Conservation (phyloP, 2,888 invertebrate genomes). For the Drosophila pseudotalamancana region DNA sequence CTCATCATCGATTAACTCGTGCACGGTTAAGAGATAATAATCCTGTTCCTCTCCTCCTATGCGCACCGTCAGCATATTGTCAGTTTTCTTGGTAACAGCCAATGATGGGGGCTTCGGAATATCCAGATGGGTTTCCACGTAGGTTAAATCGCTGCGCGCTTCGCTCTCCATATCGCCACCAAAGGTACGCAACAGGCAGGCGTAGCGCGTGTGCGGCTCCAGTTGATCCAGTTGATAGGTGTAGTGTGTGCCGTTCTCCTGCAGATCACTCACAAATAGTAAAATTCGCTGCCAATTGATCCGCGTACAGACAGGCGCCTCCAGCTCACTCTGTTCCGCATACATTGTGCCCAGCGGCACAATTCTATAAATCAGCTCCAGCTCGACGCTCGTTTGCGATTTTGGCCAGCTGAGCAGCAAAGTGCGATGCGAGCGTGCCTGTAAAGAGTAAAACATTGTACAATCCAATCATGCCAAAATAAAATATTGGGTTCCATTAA, state of each 20-base stretch:
- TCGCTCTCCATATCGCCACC: conserved; percentile 83
- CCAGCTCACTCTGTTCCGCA: conserved; percentile 70
- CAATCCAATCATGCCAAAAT: too few species aligned
- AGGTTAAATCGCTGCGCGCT: conserved; percentile 84
- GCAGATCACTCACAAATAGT: conserved; percentile 65
- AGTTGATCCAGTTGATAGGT: conserved; percentile 84
- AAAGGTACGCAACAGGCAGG: conserved; percentile 89
- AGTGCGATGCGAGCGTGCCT: conserved; percentile 68
- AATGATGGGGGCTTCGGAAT: conserved; percentile 84
- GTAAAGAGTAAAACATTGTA: not conserved
- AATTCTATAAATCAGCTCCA: conserved; percentile 76
- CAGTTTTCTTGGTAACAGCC: conserved; percentile 73
- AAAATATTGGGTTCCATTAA: too few species aligned
- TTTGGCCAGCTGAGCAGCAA: conserved; percentile 74
- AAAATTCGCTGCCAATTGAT: conserved; percentile 78
- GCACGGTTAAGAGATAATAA: conserved; percentile 82
- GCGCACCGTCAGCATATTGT: conserved; percentile 84
- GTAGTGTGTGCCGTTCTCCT: conserved; percentile 61
- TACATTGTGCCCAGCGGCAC: conserved; percentile 36
- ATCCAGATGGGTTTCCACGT: conserved; percentile 86
- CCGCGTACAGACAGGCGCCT: conserved; percentile 75
- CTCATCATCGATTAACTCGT: conserved; percentile 79
- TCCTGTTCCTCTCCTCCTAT: conserved; percentile 84
- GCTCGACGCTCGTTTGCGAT: conserved; percentile 65
- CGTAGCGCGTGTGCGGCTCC: conserved; percentile 89